Percentiles rank a stretch among this genome's conserved stretches.
Evolutionary conservation across 2,797 vertebrate species (phyloP).

Genomic region (Danio jaintianensis): DNA sequence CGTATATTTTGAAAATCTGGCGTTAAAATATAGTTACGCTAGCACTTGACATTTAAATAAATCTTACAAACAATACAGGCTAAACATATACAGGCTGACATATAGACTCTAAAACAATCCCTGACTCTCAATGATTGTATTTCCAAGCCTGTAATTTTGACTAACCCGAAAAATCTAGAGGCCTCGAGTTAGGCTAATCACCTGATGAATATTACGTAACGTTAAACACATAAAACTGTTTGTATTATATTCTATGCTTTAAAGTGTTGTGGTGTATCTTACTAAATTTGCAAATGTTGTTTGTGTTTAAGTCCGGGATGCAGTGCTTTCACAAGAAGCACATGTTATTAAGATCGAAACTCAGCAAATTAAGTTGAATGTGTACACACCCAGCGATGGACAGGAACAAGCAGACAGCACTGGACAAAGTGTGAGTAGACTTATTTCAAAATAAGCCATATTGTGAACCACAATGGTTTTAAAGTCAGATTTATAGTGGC

Average conservation of each 20-base stretch:
- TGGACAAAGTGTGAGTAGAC: not conserved
- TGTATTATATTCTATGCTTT: not conserved
- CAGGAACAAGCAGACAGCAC: not conserved
- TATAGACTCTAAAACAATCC: no score
- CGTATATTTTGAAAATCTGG: no score
- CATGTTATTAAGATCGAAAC: conserved; percentile 43
- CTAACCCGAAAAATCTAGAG: not conserved
- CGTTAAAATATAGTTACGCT: no score
- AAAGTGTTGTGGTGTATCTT: not conserved
- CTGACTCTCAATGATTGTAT: no score
- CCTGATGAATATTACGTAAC: no score
- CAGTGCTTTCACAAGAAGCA: conserved; percentile 38
- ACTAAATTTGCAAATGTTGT: not conserved
- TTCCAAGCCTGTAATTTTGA: no score
- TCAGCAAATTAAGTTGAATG: conserved; percentile 24
- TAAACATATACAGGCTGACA: no score
- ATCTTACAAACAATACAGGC: no score
- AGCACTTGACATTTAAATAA: no score
- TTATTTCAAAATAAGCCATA: not conserved
- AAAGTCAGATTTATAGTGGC: not conserved
- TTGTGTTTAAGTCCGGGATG: conserved; percentile 39
- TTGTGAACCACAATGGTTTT: not conserved
- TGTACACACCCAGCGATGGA: conserved; percentile 6
- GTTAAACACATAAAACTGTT: no score
- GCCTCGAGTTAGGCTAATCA: not conserved